Evolutionary conservation across 1,140 invertebrate genomes (phyloP), one percentile per base, ranked within the genome.

Genomic region (Pseudobourletiella spinata): DNA sequence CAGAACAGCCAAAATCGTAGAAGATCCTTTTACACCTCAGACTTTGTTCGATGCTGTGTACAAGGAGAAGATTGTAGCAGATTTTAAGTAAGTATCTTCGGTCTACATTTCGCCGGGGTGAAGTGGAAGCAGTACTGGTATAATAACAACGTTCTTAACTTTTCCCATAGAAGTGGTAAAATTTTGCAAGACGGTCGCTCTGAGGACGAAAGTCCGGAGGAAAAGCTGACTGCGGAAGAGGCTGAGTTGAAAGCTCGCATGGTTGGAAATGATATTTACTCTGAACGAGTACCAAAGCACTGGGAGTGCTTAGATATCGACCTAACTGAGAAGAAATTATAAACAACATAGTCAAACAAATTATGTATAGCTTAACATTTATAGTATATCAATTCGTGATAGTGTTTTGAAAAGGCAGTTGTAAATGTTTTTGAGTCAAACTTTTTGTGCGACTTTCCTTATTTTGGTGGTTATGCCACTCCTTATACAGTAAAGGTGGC

Each of bases 41-140:
- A 83, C 91, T 73, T 77, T 96, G 18, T 96, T 95, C 73, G 80
- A 90, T 74, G 81, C 83, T 2, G 78, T 91, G 0, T 96, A 95
- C 76, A 83, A 82, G 2, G n/a, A 22, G 4, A 32, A 60, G 25
- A 14, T 26, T 44, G 1, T 44, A 18, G 32, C 18, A n/a, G 18
- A 26, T 24, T 25, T 58, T 57, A 16, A 42, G 24, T 28, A 52
- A 56, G 18, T 11, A 50, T 50, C 20, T 8, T 35, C 35, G 14
- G 28, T 57, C 28, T 20, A 20, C n/a, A 32, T 26, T 48, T 26
- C 39, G 25, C 11, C 50, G 18, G 14, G 28, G 35, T n/a, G 25
- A 59, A 46, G 24, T 6, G 1, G 26, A 39, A 35, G 15, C 52
- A 1, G 25, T 46, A 11, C 39, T 50, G 3, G 55, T 51, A 24